A percentile compares a stretch with the other conserved stretches of the same genome.
Evolutionary conservation across 2,113 vertebrate genomes (phyloP).

Genomic region (Seriola quinqueradiata): DNA sequence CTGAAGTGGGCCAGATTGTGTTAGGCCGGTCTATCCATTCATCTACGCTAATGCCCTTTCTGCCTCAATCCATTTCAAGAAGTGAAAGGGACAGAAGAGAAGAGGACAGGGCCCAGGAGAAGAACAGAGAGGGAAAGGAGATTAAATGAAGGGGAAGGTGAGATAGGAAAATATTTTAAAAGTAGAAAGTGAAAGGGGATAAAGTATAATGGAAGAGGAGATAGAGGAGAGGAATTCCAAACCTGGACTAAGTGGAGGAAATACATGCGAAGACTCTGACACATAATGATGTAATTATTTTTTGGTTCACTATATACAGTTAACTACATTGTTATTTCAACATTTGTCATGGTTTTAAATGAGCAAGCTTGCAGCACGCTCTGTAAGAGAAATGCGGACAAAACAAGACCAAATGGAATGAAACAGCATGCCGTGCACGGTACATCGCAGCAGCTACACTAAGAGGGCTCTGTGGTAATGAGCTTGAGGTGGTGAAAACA

Average conservation of each 20-base stretch:
- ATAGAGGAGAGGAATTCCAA: not conserved
- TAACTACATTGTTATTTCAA: constrained; percentile 44
- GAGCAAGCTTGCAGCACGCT: constrained; percentile 21
- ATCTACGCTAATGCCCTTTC: constrained; percentile 72
- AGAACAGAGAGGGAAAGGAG: not conserved
- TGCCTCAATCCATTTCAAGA: constrained; percentile 67
- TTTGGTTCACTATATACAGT: constrained; percentile 31
- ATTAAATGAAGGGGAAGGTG: not conserved
- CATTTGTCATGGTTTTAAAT: constrained; percentile 46
- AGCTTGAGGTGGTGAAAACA: constrained; percentile 59
- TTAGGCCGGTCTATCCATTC: constrained; percentile 74
- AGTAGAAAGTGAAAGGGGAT: not conserved
- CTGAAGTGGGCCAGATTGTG: constrained; percentile 79
- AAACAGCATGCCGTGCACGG: constrained; percentile 46
- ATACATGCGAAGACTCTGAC: constrained; percentile 1
- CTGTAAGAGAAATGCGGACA: constrained; percentile 18
- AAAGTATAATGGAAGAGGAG: not conserved
- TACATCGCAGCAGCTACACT: constrained; percentile 55
- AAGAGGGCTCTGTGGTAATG: constrained; percentile 66
- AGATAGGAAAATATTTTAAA: constrained; percentile 24
- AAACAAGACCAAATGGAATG: constrained; percentile 60
- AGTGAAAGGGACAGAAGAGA: constrained; percentile 48
- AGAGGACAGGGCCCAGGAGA: constrained; percentile 38
- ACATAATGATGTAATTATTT: constrained; percentile 25
- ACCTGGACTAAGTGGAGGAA: not conserved